These are phyloP conservation scores for Heliconius ethilla DNA, from an alignment of 2,888 invertebrate genomes.

Conservation along the genomic window DNA sequence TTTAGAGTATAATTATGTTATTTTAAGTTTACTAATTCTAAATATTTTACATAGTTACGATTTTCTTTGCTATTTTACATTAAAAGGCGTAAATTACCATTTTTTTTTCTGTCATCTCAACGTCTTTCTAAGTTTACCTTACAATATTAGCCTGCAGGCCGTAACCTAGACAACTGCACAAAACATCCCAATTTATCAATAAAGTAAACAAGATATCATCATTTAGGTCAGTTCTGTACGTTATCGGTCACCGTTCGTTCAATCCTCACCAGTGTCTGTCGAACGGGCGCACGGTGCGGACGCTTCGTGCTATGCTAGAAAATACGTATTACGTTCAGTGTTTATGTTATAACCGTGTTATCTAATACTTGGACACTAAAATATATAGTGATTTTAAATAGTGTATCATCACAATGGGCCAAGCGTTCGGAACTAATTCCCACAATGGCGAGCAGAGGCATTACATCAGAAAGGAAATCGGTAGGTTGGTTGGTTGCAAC, in stretches of 20 bases:
- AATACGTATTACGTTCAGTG: not conserved
- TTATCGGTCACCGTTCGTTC: slow-evolving; percentile 53
- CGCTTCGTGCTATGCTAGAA: slow-evolving; percentile 44
- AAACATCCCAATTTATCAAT: slow-evolving; percentile 36
- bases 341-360: slow-evolving; percentile 34
- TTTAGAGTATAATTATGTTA: no score
- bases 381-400: slow-evolving; percentile 39
- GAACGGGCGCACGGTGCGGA: slow-evolving; percentile 42
- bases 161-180: slow-evolving; percentile 27
- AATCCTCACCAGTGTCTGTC: slow-evolving; percentile 40
- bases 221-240: slow-evolving; percentile 49
- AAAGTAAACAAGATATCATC: slow-evolving; percentile 44
- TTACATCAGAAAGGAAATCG: slow-evolving; percentile 75
- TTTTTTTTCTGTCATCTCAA: not conserved
- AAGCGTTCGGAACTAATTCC: slow-evolving; percentile 76
- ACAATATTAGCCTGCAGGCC: not conserved
- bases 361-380: slow-evolving; percentile 62
- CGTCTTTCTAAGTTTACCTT: not conserved
- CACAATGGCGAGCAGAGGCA: slow-evolving; percentile 74
- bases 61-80: not conserved
- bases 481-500: slow-evolving; percentile 57
- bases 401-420: slow-evolving; percentile 73
- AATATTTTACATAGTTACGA: not conserved
- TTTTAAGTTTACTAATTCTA: no score
- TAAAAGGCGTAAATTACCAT: not conserved